Percentiles rank a stretch among this genome's conserved stretches.
Evolutionary conservation across 1,140 invertebrate species (phyloP).

Genomic region (Hylyphantes graminicola): DNA sequence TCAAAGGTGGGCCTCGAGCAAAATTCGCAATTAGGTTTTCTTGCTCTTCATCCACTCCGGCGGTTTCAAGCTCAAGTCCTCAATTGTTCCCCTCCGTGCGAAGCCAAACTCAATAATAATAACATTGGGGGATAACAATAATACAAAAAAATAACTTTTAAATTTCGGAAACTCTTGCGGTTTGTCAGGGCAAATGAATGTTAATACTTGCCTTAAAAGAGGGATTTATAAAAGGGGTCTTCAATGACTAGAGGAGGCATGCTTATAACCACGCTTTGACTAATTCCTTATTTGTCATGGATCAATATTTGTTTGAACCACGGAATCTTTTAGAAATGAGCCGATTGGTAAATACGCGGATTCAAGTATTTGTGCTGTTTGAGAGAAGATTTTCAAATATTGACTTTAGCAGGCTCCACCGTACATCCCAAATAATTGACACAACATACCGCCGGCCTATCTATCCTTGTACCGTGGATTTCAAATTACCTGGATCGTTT

Average conservation of each 20-base stretch:
- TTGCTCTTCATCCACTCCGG: conserved; percentile 29
- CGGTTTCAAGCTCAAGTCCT: conserved; percentile 14
- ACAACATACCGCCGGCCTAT: conserved; percentile 52
- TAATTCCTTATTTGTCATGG: conserved; percentile 58
- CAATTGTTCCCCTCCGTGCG: conserved; percentile 25
- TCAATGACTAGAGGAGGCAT: conserved; percentile 22
- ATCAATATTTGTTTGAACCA: conserved; percentile 61
- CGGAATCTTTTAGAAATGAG: conserved; percentile 59
- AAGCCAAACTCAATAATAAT: conserved; percentile 39
- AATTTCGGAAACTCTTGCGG: conserved; percentile 37
- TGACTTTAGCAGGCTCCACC: conserved; percentile 47
- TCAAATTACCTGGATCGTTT: conserved; percentile 40
- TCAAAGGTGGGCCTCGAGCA: conserved; percentile 31
- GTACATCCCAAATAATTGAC: conserved; percentile 60
- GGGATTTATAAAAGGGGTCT: background rate
- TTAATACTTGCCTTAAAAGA: conserved; percentile 39
- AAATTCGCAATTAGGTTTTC: conserved; percentile 54
- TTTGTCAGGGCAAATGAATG: conserved; percentile 47
- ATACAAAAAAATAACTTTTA: conserved; percentile 33
- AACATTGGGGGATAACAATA: background rate
- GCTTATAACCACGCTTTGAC: conserved; percentile 52
- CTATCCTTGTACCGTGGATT: conserved; percentile 45
- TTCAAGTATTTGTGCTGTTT: conserved; percentile 59
- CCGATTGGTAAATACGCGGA: conserved; percentile 53
- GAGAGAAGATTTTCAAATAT: conserved; percentile 61